phyloP scores from a whole-genome alignment of 2,797 vertebrate species.

The Emys orbicularis region DNA sequence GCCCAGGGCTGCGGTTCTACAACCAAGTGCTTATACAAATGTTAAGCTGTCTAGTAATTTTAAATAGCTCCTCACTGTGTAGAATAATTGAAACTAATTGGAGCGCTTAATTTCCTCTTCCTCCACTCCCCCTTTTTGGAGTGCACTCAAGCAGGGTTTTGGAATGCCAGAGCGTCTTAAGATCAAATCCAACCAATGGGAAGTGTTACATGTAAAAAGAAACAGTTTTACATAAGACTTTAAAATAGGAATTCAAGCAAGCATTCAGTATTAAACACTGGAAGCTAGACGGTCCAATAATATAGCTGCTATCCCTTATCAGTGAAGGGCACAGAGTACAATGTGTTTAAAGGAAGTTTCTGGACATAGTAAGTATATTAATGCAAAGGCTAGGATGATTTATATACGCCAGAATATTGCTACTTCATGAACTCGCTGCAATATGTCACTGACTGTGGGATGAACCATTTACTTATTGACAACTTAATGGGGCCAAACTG shows the following conservation, averaged over 20 bases:
- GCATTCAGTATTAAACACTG: not conserved
- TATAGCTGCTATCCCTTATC: not conserved
- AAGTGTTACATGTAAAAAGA: constrained; percentile 34
- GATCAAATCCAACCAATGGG: constrained; percentile 60
- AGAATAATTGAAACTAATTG: constrained; percentile 78
- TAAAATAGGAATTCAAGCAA: constrained; percentile 16
- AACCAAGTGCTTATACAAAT: constrained; percentile 60
- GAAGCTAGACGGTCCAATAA: not conserved
- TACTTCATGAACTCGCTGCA: not conserved
- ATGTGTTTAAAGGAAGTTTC: not conserved
- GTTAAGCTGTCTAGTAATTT: constrained; percentile 67
- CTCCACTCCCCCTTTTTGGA: constrained; percentile 60
- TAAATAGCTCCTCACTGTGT: constrained; percentile 57
- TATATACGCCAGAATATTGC: not conserved
- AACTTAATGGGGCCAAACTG: not conserved
- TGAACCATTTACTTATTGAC: not conserved
- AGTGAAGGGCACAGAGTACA: not conserved
- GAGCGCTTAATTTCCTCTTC: constrained; percentile 75
- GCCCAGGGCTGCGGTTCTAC: constrained; percentile 40
- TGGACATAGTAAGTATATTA: not conserved
- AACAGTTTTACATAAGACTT: constrained; percentile 33
- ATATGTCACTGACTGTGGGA: not conserved
- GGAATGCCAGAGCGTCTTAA: constrained; percentile 60
- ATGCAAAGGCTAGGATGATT: not conserved
- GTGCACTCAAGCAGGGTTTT: constrained; percentile 71